Base-by-base conservation (phyloP, 2,797 vertebrate genomes). In the Poliocrania exsul region DNA sequence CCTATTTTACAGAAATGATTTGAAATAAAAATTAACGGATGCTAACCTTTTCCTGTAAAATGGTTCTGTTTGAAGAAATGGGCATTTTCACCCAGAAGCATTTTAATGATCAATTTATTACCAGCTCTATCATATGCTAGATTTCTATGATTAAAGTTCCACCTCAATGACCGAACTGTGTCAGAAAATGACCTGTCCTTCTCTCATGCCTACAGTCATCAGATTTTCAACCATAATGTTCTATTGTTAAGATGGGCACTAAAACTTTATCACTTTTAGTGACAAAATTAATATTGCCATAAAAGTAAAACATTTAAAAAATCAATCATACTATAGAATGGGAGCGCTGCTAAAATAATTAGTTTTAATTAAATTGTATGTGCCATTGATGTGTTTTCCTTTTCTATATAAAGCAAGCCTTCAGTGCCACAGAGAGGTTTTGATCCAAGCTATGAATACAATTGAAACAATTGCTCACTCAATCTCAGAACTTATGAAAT, bases 271-370 rank as follows among this genome's bases (percentile, higher is more conserved):
- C 42, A 85, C 35, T 83, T 81, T 69, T 33, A 8, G 37, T 84
- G 47, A 64, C 13, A 88, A 81, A 90, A 81, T 44, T 50, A 50
- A 74, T 65, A 47, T 54, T 74, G 57, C 20, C 29, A 70, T 44
- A 67, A 73, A 93, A 86, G 18, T 50, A 80, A 96, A 92, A 62
- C 44, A 92, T 73, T 66, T 71, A 2, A 94, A 86, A 95, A 84
- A 78, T 44, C 9, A 58, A 61, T 57, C 51, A 66, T 20, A 69
- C n/a, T 81, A 60, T 72, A 86, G 72, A 86, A 73, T 35, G 5
- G 17, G 64, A 86, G 15, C 47, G 18, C 35, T 89, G 33, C 24
- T 83, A 40, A 88, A 95, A 84, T n/a, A 49, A 53, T 51, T 29
- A 19, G 6, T 67, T 93, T 67, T 57, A 35, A 95, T 88, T 46